Evolutionary conservation across 2,113 vertebrate genomes (phyloP), one percentile per base, ranked within the genome.

Genomic region (Xiphophorus couchianus): DNA sequence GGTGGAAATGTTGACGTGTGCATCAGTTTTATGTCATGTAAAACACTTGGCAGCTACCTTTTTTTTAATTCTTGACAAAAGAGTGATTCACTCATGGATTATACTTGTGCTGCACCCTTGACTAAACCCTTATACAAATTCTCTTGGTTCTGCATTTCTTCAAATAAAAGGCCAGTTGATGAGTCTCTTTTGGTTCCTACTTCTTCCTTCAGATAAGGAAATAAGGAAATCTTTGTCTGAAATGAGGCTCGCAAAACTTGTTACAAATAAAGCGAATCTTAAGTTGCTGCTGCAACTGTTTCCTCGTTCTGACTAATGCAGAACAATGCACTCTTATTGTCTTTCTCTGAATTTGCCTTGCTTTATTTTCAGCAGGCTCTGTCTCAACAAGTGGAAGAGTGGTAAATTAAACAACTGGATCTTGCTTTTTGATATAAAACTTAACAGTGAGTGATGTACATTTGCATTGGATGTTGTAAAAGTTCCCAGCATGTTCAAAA

Each of bases 311-410:
- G 2, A 13, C 31, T 10, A 31, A 62, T 31, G 13, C 54, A 42
- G 48, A 62, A 60, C 51, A 5, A 37, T 68, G 39, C 28, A 44
- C 69, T 0, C 48, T 5, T 39, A 33, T 35, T 14, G 51, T 48
- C 8, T 22, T 74, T 74, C 68, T 13, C 28, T 82, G 25, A 80
- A 64, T 71, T n/a, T 39, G 29, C 73, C 64, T 29, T 31, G 19
- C 60, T 69, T 83, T 76, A 58, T 87, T 87, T 48, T 62, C 86
- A 85, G 71, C 90, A 90, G 84, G 86, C 74, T 80, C 22, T 83
- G 67, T 15, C 67, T 83, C 69, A 51, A 67, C 68, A 80, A 61
- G 70, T 76, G 85, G 69, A 82, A 30, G 61, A 11, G 25, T 66
- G 91, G 92, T 90, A 88, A 93, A 91, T 13, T 0, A 30, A 37